Conservation (phyloP, 2,113 vertebrate genomes). For the Rhinolophus ferrumequinum region DNA sequence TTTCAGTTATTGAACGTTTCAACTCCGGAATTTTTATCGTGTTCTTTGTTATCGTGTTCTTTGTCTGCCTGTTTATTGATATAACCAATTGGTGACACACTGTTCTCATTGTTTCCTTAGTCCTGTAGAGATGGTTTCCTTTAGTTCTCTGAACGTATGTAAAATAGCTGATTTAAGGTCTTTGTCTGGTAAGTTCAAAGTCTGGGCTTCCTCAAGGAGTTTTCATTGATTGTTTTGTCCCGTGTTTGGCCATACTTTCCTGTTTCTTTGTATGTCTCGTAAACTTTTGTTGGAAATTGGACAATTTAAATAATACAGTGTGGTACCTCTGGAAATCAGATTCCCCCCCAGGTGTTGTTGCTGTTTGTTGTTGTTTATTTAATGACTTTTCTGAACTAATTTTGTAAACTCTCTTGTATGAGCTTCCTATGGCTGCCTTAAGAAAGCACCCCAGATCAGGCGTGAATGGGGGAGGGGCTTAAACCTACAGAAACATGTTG, state of each 20-base stretch:
- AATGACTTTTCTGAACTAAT: neutral
- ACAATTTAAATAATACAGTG: neutral
- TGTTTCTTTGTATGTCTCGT: neutral
- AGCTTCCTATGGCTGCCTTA: neutral
- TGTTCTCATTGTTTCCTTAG: neutral
- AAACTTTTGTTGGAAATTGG: neutral
- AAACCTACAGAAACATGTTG: too few species aligned
- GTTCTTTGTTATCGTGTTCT: neutral
- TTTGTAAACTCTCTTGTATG: neutral
- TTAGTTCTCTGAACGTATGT: neutral
- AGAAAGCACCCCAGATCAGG: neutral
- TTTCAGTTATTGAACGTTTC: neutral
- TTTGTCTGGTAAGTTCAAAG: fast-evolving
- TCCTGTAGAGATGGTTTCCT: neutral
- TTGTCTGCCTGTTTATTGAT: neutral
- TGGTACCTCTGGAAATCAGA: too few species aligned
- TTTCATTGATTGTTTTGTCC: neutral
- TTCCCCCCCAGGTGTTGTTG: too few species aligned
- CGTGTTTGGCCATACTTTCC: neutral
- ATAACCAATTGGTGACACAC: too few species aligned
- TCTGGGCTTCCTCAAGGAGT: neutral
- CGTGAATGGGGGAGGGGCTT: too few species aligned
- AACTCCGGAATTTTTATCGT: neutral
- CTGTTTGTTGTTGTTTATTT: too few species aligned
- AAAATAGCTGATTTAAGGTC: too few species aligned